A percentile compares a stretch with the other conserved stretches of the same genome.
phyloP scores from a whole-genome alignment of 2,113 vertebrate species.

The Aramus guarauna region DNA sequence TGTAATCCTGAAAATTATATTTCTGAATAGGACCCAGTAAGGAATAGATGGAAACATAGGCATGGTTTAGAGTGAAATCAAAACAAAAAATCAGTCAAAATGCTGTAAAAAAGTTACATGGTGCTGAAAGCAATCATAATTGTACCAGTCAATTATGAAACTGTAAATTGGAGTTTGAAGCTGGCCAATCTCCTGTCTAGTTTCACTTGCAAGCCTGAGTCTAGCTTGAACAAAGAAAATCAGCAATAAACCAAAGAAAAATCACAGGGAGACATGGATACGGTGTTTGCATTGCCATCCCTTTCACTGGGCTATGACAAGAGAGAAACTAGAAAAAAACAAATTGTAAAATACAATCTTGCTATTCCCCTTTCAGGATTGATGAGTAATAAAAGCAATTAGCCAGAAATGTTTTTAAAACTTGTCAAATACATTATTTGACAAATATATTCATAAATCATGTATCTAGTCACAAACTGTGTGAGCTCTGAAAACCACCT shows the following conservation, averaged over 20 bases:
- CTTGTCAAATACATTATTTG: slow-evolving; percentile 36
- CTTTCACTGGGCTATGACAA: background rate
- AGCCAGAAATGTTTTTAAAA: slow-evolving; percentile 51
- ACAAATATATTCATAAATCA: slow-evolving; percentile 36
- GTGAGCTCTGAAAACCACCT: slow-evolving; percentile 23
- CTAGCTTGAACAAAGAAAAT: background rate
- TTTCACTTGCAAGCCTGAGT: background rate
- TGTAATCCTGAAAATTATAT: background rate
- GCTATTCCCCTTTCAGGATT: background rate
- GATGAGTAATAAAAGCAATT: slow-evolving; percentile 53
- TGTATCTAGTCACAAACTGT: slow-evolving; percentile 15
- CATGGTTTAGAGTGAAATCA: background rate
- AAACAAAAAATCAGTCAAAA: background rate
- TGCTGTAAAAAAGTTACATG: background rate
- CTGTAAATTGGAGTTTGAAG: background rate
- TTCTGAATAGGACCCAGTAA: background rate
- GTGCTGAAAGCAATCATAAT: background rate
- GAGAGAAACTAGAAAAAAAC: background rate
- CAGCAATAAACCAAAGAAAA: background rate
- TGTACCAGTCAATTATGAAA: background rate
- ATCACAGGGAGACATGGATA: background rate
- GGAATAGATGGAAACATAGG: background rate
- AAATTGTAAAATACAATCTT: background rate
- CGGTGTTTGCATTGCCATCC: background rate
- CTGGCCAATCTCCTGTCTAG: background rate